Percentiles rank a stretch among this genome's conserved stretches.
phyloP scores from a whole-genome alignment of 2,113 vertebrate species.

The Phocoena sinus region DNA sequence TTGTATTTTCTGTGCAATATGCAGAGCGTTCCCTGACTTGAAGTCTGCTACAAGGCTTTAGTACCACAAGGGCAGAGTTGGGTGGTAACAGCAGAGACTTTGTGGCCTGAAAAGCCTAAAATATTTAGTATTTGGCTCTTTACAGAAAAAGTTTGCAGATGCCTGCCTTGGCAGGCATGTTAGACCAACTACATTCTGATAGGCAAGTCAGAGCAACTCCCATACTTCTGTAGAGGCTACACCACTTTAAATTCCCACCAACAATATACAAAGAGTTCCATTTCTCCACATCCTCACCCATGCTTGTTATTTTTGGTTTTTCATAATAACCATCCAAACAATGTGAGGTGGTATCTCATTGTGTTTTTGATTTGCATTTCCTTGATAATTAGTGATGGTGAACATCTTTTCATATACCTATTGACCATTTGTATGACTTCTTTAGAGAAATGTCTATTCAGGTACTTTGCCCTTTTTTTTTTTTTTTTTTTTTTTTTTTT shows the following conservation, averaged over 20 bases:
- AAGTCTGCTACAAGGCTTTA: not conserved
- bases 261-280: not conserved
- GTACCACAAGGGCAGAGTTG: not conserved
- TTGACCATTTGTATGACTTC: not conserved
- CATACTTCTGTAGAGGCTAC: not conserved
- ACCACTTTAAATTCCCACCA: not conserved
- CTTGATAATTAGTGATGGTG: not conserved
- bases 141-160: not conserved
- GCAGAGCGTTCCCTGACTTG: not conserved
- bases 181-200: not conserved
- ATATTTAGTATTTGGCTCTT: not conserved
- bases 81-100: not conserved
- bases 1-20: not conserved
- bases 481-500: too few relatives aligned
- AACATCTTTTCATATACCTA: not conserved
- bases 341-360: not conserved
- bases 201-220: not conserved
- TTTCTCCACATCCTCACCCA: not conserved
- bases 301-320: not conserved
- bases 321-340: not conserved
- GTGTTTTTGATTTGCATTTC: not conserved
- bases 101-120: not conserved
- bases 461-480: not conserved
- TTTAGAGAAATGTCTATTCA: not conserved
- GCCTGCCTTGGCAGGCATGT: not conserved